phyloP scores from a whole-genome alignment of 1,140 invertebrate species.

The Microplitis demolitor region DNA sequence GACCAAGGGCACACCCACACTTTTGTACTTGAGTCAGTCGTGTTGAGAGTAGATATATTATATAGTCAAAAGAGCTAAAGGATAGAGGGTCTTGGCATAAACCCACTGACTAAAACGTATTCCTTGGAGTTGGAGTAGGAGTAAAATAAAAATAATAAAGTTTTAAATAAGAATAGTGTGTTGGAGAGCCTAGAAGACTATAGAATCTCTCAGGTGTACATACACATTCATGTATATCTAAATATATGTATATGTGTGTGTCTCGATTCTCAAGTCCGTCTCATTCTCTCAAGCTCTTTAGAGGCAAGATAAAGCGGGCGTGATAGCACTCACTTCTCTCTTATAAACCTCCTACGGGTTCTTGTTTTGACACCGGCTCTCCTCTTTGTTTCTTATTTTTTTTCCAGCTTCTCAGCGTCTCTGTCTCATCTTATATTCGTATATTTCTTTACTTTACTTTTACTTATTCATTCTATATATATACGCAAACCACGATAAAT shows the following conservation, averaged over 20 bases:
- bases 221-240: no score
- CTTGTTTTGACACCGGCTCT: constrained; percentile 23
- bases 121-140: no score
- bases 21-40: constrained; percentile 28
- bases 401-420: background rate
- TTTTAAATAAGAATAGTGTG: background rate
- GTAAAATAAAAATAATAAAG: no score
- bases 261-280: constrained; percentile 29
- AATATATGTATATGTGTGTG: constrained; percentile 19
- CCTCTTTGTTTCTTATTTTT: constrained; percentile 9
- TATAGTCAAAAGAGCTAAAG: background rate
- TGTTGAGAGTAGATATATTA: background rate
- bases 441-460: background rate
- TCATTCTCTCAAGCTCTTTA: constrained; percentile 38
- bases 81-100: background rate
- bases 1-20: constrained; percentile 57
- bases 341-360: constrained; percentile 27
- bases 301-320: constrained; percentile 48
- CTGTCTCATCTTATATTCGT: background rate
- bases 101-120: no score
- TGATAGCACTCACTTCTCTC: constrained; percentile 39
- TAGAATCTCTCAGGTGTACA: background rate
- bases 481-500: background rate
- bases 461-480: background rate
- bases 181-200: background rate